Evolutionary conservation across 2,888 invertebrate species (phyloP).

Genomic region (Globia sparganii): DNA sequence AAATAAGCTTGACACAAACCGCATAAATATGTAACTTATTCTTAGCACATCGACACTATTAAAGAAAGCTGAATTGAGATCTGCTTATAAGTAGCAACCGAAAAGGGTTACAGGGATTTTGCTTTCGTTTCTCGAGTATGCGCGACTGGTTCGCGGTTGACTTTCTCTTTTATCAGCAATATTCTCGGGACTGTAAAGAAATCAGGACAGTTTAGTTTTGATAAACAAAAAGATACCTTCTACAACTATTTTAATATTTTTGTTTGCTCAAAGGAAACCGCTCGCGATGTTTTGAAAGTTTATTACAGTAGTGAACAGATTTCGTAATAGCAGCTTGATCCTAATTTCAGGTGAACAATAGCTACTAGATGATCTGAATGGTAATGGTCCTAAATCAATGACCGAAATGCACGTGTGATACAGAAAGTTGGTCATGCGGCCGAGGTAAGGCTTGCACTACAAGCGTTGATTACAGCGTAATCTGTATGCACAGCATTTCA

Average conservation of each 20-base stretch:
- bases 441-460: slow-evolving; percentile 75
- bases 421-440: slow-evolving; percentile 84
- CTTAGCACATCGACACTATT: slow-evolving; percentile 40
- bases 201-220: slow-evolving; percentile 10
- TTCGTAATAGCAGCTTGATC: slow-evolving; percentile 73
- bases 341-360: slow-evolving; percentile 74
- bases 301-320: slow-evolving; percentile 43
- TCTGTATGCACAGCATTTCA: slow-evolving; percentile 76
- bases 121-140: slow-evolving; percentile 50
- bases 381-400: slow-evolving; percentile 83
- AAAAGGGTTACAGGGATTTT: slow-evolving; percentile 47
- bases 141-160: slow-evolving; percentile 53
- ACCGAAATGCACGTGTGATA: slow-evolving; percentile 77
- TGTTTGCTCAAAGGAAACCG: slow-evolving; percentile 3
- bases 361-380: slow-evolving; percentile 77
- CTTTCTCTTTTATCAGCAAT: slow-evolving; percentile 59
- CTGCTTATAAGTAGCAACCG: slow-evolving; percentile 18
- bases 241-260: slow-evolving; percentile 1
- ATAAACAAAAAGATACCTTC: background rate
- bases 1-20: slow-evolving; percentile 59
- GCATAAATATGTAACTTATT: slow-evolving; percentile 54
- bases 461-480: slow-evolving; percentile 73
- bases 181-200: slow-evolving; percentile 29
- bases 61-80: slow-evolving; percentile 50
- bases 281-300: slow-evolving; percentile 23